A percentile compares a stretch with the other conserved stretches of the same genome.
Evolutionary conservation across 2,113 vertebrate genomes (phyloP).

Genomic region (Lepus timidus): DNA sequence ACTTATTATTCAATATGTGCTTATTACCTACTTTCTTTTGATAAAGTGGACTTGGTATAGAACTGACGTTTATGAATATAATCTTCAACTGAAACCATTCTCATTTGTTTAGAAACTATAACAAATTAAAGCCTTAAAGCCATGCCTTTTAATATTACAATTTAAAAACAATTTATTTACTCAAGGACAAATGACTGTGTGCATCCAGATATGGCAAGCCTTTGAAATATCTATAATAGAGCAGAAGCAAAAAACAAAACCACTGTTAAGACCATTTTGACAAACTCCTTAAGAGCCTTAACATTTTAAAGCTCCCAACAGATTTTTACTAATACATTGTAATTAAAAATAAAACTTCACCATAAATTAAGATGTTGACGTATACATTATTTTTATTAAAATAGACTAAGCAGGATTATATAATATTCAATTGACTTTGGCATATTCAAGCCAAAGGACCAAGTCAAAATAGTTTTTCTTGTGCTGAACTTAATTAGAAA

Average conservation of each 20-base stretch:
- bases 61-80: not conserved
- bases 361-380: not conserved
- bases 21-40: not conserved
- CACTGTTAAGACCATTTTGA: not conserved
- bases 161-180: slow-evolving; percentile 25
- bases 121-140: slow-evolving; percentile 31
- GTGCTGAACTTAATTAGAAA: slow-evolving; percentile 37
- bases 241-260: not conserved
- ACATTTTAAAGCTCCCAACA: not conserved
- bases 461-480: slow-evolving; percentile 9
- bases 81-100: not conserved
- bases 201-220: not conserved
- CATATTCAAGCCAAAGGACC: not conserved
- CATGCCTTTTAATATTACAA: not conserved
- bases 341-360: slow-evolving; percentile 11
- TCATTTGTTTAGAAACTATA: slow-evolving; percentile 30
- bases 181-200: slow-evolving; percentile 14
- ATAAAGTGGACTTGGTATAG: not conserved
- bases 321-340: slow-evolving; percentile 12
- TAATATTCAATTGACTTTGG: not conserved
- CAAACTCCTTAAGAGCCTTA: not conserved
- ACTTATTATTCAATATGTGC: slow-evolving; percentile 20
- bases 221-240: not conserved
- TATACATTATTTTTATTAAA: slow-evolving; percentile 25
- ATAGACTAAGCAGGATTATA: not conserved